Conservation (phyloP, 2,888 invertebrate species). For the Notodonta dromedarius region DNA sequence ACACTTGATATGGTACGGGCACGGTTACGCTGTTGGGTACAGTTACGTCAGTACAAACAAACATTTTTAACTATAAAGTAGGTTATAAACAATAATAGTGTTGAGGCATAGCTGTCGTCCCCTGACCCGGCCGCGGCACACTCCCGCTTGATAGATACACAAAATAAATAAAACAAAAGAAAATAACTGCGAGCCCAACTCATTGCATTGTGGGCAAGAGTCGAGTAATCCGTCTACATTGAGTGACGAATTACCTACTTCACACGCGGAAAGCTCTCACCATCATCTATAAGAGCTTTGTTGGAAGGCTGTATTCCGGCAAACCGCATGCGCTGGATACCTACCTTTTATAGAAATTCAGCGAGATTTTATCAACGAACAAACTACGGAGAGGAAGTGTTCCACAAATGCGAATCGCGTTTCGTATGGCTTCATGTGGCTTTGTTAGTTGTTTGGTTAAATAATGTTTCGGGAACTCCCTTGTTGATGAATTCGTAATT, state of each 20-base stretch:
- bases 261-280: constrained; percentile 37
- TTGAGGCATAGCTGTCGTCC: constrained; percentile 20
- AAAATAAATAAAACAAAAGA: constrained; percentile 43
- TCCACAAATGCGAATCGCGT: neutral
- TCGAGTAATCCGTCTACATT: constrained; percentile 48
- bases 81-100: neutral
- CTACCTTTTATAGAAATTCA: neutral
- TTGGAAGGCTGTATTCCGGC: neutral
- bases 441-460: neutral
- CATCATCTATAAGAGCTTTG: constrained; percentile 36
- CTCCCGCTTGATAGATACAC: constrained; percentile 23
- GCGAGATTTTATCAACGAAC: neutral
- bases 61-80: neutral
- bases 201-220: constrained; percentile 34
- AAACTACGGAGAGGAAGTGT: neutral
- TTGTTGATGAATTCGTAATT: neutral
- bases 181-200: constrained; percentile 28
- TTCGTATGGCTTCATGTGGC: neutral
- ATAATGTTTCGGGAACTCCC: neutral
- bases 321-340: neutral
- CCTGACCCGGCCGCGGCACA: constrained; percentile 17
- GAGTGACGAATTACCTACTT: constrained; percentile 54
- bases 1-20: too few relatives aligned
- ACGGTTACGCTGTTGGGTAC: neutral
- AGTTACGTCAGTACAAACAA: neutral